Evolutionary conservation across 1,140 invertebrate genomes (phyloP), one percentile per base, ranked within the genome.

Genomic region (Lordiphosa collinella): DNA sequence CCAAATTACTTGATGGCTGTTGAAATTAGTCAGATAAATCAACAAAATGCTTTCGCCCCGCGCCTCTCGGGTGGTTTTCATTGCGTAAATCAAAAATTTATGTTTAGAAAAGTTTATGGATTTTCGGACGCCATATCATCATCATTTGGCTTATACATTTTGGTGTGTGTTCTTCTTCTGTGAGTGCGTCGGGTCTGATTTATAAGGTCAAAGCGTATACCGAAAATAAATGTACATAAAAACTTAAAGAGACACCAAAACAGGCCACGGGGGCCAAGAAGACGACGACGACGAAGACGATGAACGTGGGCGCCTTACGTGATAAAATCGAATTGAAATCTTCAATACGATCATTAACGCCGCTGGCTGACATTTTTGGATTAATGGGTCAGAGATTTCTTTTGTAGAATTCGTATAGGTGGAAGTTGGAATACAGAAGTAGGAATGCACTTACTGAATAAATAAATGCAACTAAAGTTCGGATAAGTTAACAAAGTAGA

Each of bases 61-160:
- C 13, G 25, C 4, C 34, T 47, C 44, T 66, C 43, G 29, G 44
- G 25, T 29, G 25, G 7, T 29, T 25, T 14, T 18, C 57, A 55
- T 82, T 82, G 76, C 78, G 58, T 76, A 82, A 82, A 84, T 80
- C 76, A 82, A 72, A 76, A 58, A 61, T 82, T 60, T 82, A 82
- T 82, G 70, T 61, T 69, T 59, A 52, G 59, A 40, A 54, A 59
- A 78, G 12, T 80, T 74, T 79, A 80, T 80, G 57, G 54, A 80
- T 68, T 55, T 65, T 41, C 51, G 35, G 56, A 50, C 47, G 57
- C 49, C 55, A 52, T 38, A 31, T 35, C n/a, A 16, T 52, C 44
- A 49, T 63, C 64, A 57, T 63, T 68, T 53, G 59, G 51, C 46
- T 61, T 40, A 55, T 61, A 67, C 18, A 66, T 57, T 74, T 70